Evolutionary conservation across 2,888 invertebrate genomes (phyloP).

Genomic region (Linyphia triangularis): DNA sequence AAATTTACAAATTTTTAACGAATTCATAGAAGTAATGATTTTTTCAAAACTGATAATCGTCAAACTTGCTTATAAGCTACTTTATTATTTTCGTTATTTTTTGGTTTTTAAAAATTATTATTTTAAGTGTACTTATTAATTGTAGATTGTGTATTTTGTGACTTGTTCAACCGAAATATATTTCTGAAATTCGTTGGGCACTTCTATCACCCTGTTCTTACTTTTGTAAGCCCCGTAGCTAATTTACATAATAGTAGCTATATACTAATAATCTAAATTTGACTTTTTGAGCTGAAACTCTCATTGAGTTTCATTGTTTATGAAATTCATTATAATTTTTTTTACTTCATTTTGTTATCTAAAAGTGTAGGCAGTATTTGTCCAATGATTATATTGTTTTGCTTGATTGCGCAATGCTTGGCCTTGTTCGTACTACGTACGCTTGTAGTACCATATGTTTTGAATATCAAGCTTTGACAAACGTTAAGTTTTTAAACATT

Average conservation of each 20-base stretch:
- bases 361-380: too few relatives aligned
- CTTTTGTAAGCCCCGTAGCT: constrained; percentile 62
- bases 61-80: neutral
- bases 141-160: constrained; percentile 45
- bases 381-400: neutral
- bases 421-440: neutral
- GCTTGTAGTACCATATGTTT: constrained; percentile 33
- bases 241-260: constrained; percentile 14
- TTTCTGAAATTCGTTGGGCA: constrained; percentile 11
- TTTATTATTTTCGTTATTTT: constrained; percentile 31
- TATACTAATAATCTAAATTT: neutral
- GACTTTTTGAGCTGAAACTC: neutral
- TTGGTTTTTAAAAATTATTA: constrained; percentile 25
- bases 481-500: too few relatives aligned
- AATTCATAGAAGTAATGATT: neutral
- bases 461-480: too few relatives aligned
- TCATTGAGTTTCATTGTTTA: neutral
- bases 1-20: constrained; percentile 45
- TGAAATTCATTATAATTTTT: neutral
- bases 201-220: constrained; percentile 40
- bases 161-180: neutral
- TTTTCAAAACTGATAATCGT: constrained; percentile 9
- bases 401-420: constrained; percentile 36
- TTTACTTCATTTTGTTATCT: too few relatives aligned
- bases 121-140: constrained; percentile 40